These are phyloP conservation scores for Butorides virescens DNA, from an alignment of 2,113 vertebrate genomes.

Conservation along the genomic window DNA sequence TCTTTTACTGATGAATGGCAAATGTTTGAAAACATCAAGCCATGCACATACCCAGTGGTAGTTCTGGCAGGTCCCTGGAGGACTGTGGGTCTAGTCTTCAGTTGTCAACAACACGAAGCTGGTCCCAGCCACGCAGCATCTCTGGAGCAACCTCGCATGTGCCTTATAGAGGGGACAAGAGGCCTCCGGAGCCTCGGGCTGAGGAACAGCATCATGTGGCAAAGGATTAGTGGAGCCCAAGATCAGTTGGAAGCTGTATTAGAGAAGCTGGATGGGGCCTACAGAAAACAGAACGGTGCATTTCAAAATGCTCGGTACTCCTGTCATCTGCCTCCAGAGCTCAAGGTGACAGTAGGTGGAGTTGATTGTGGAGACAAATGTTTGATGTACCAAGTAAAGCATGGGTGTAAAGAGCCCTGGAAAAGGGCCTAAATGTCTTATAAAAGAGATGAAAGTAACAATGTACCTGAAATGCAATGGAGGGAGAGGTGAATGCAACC, in stretches of 20 bases:
- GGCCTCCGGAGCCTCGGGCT: background rate
- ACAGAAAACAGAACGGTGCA: rapidly evolving
- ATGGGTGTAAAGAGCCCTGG: background rate
- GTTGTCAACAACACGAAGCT: background rate
- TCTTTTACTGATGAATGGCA: background rate
- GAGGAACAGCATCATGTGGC: rapidly evolving
- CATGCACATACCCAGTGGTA: rapidly evolving
- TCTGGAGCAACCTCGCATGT: background rate
- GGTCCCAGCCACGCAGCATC: background rate
- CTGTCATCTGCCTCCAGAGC: background rate
- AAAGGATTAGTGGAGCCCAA: background rate
- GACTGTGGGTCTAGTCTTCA: background rate
- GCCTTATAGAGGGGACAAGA: background rate
- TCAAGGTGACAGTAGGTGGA: background rate
- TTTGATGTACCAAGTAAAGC: background rate
- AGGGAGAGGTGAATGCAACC: too few species aligned
- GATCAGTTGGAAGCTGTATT: background rate
- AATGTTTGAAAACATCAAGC: background rate
- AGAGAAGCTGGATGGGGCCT: background rate
- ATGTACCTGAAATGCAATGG: background rate
- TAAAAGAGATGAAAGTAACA: background rate
- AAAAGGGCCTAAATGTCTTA: background rate
- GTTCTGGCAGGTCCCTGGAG: background rate
- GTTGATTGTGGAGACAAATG: background rate
- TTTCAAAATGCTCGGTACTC: background rate